Conservation (phyloP, 2,113 vertebrate genomes). For the Periophthalmodon schlosseri region DNA sequence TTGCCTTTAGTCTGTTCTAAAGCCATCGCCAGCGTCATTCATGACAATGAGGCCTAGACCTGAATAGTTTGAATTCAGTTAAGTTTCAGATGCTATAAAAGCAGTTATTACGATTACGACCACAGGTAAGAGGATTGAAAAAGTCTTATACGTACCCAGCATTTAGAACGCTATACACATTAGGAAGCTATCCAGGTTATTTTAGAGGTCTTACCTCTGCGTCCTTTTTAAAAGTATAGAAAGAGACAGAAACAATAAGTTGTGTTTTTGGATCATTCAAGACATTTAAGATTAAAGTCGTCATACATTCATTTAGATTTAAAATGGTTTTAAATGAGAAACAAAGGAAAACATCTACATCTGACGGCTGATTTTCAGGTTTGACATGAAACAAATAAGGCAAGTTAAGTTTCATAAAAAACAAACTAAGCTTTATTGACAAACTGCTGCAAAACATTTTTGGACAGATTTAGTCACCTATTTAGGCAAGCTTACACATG, state of each 20-base stretch:
- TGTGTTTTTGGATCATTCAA: slow-evolving; percentile 81
- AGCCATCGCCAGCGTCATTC: slow-evolving; percentile 87
- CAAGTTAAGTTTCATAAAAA: slow-evolving; percentile 98
- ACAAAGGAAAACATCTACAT: slow-evolving; percentile 72
- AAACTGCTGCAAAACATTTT: slow-evolving; percentile 96
- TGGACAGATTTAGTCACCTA: slow-evolving; percentile 99
- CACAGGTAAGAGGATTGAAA: slow-evolving; percentile 81
- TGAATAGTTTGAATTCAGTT: slow-evolving; percentile 93
- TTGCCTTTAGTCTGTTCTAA: slow-evolving; percentile 96
- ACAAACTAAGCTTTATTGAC: slow-evolving; percentile 99
- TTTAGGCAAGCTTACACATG: slow-evolving; percentile 99
- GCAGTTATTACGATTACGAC: slow-evolving; percentile 80
- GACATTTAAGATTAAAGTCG: slow-evolving; percentile 80
- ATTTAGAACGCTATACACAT: slow-evolving; percentile 83
- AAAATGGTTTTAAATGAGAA: slow-evolving; percentile 77
- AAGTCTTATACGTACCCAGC: slow-evolving; percentile 85
- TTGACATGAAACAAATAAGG: slow-evolving; percentile 92
- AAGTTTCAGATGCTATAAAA: slow-evolving; percentile 83
- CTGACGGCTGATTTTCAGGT: slow-evolving; percentile 79
- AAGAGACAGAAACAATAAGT: slow-evolving; percentile 85
- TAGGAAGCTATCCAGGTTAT: slow-evolving; percentile 85
- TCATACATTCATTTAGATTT: slow-evolving; percentile 84
- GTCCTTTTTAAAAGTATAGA: slow-evolving; percentile 86
- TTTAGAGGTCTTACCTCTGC: slow-evolving; percentile 87
- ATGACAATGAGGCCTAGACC: slow-evolving; percentile 90